Evolutionary conservation across 2,797 vertebrate species (phyloP), one percentile per base, ranked within the genome.

Genomic region (Acridotheres tristis): DNA sequence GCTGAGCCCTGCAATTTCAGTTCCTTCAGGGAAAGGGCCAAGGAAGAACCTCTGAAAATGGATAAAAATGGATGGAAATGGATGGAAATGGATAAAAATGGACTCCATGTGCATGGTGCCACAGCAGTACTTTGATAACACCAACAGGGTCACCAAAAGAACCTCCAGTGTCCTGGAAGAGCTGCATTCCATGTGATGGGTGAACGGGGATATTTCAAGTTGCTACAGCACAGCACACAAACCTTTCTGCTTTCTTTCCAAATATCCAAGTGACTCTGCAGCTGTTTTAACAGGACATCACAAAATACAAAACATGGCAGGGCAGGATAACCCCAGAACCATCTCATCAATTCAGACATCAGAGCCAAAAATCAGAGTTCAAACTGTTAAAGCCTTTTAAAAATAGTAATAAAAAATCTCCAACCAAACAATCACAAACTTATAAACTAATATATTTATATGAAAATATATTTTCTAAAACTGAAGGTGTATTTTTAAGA

Each of bases 201-300:
- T 16, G 30, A 68, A 22, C 43, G 21, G 40, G 7, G 47, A 30
- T 4, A 29, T 8, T 63, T 27, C 63, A 48, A 48, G 63, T 8
- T 63, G 34, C 66, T 47, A 42, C 47, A 57, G 68, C 13, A 67
- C 48, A 77, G 42, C 32, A 89, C 40, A 66, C 61, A 66, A 93
- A 38, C 58, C 29, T 36, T 74, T 69, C 36, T 89, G 59, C 50
- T 51, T 96, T 98, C 98, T 98, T 96, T 98, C 97, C 89, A 98
- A 96, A 85, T 97, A 96, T 51, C 97, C 94, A 26, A 97, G 62
- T 59, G 98, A 86, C 26, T 96, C 81, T 79, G 96, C 91, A 48
- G 97, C 95, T 94, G 97, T 81, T 47, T 97, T 86, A 12, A 92
- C 43, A 34, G 71, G 86, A 16, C 25, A 53, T 38, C 16, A 72